Evolutionary conservation across 2,888 invertebrate species (phyloP).

Genomic region (Plebejus melissa): DNA sequence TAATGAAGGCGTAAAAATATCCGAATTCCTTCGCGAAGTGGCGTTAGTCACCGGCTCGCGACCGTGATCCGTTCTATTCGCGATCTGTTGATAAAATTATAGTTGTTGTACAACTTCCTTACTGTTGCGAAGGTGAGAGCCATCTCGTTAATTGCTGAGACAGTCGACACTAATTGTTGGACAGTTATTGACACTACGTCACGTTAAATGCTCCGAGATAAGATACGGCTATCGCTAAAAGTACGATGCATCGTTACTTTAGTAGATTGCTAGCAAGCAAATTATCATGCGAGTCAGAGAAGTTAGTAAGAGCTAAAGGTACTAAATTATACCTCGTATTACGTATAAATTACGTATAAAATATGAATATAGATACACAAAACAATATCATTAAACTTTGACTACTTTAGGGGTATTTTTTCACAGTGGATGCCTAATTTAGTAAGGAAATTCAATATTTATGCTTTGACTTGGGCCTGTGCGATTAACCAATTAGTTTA

Average conservation of each 20-base stretch:
- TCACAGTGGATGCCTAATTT: too few species aligned
- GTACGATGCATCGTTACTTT: not conserved
- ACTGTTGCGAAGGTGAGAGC: constrained; percentile 1
- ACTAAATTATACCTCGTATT: too few species aligned
- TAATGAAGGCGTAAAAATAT: constrained; percentile 20
- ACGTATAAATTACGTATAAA: too few species aligned
- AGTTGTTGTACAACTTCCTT: constrained; percentile 19
- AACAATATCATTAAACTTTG: too few species aligned
- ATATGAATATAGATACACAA: too few species aligned
- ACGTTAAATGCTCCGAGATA: not conserved
- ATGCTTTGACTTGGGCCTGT: too few species aligned
- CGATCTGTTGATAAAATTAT: constrained; percentile 25
- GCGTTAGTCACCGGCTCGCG: constrained; percentile 10
- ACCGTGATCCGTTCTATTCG: constrained; percentile 24
- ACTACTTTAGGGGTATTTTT: too few species aligned
- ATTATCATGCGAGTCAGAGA: too few species aligned
- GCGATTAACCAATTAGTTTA: too few species aligned
- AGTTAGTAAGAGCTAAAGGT: too few species aligned
- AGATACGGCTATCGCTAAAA: constrained; percentile 1
- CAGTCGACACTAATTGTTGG: constrained; percentile 7
- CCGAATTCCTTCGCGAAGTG: not conserved
- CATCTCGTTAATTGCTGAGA: not conserved
- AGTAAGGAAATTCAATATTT: too few species aligned
- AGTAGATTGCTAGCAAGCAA: too few species aligned
- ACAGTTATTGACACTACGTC: constrained; percentile 17